Evolutionary conservation across 2,888 invertebrate species (phyloP).

Genomic region (Calameuta idolon): DNA sequence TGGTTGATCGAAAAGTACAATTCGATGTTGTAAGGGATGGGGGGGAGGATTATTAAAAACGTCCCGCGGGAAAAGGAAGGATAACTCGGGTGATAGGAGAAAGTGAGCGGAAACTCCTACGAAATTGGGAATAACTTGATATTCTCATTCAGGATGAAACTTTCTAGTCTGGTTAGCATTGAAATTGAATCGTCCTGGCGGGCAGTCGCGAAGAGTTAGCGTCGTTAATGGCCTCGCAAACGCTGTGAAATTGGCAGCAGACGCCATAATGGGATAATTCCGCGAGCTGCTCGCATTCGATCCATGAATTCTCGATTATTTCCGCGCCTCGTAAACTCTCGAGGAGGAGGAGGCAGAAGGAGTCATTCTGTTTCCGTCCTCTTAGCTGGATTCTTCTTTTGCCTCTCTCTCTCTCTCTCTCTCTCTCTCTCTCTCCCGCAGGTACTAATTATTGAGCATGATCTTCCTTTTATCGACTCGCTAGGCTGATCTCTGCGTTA

Average conservation of each 20-base stretch:
- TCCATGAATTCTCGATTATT: neutral
- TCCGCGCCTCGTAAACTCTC: neutral
- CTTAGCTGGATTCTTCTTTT: constrained; percentile 7
- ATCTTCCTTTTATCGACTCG: constrained; percentile 30
- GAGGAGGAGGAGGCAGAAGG: neutral
- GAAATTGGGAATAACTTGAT: constrained; percentile 63
- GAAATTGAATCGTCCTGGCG: constrained; percentile 64
- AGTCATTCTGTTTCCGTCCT: neutral
- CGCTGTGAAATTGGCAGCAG: constrained; percentile 57
- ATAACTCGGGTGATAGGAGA: constrained; percentile 64
- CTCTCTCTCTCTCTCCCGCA: constrained; percentile 9
- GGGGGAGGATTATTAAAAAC: neutral
- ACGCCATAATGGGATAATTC: constrained; percentile 14
- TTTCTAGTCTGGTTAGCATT: constrained; percentile 65
- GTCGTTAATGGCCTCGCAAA: constrained; percentile 61
- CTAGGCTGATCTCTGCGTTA: constrained; percentile 36
- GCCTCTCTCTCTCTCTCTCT: constrained; percentile 13
- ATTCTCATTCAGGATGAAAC: constrained; percentile 46
- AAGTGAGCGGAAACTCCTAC: constrained; percentile 60
- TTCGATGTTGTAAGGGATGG: neutral
- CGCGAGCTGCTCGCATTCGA: neutral
- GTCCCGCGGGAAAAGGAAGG: constrained; percentile 41
- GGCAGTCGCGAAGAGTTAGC: constrained; percentile 61
- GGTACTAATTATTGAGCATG: constrained; percentile 14
- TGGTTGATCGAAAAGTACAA: neutral